These are phyloP conservation scores for Ictidomys tridecemlineatus DNA, from an alignment of 2,113 vertebrate species.

Conservation along the genomic window DNA sequence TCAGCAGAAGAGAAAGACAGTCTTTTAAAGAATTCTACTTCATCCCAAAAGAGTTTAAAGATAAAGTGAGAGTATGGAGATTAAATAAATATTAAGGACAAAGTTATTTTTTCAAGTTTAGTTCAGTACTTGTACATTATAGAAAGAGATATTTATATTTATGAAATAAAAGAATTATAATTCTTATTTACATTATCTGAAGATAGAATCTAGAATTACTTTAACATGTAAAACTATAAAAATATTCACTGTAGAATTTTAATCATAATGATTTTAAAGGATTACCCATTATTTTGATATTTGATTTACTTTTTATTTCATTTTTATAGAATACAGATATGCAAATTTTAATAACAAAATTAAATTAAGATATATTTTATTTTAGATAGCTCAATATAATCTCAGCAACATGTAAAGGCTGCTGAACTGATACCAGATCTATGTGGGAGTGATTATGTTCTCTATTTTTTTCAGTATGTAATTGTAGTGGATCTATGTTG, in stretches of 20 bases:
- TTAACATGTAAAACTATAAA: not conserved
- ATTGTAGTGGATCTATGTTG: not conserved
- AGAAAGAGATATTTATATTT: not conserved
- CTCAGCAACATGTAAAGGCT: not conserved
- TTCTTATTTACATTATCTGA: conserved; percentile 36
- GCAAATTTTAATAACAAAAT: not conserved
- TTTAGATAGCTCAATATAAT: not conserved
- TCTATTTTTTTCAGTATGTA: conserved; percentile 21
- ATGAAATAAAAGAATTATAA: not conserved
- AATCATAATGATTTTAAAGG: conserved; percentile 1
- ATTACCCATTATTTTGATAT: not conserved
- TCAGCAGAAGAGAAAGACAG: not conserved
- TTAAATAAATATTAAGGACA: not conserved
- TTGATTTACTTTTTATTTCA: not conserved
- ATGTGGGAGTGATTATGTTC: not conserved
- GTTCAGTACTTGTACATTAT: not conserved
- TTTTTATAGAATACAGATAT: not conserved
- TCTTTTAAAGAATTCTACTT: fast-evolving
- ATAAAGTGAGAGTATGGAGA: not conserved
- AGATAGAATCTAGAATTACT: not conserved
- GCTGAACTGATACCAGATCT: not conserved
- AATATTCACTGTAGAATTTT: not conserved
- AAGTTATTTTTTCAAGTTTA: not conserved
- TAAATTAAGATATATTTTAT: not conserved
- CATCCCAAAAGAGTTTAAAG: not conserved